Conservation (phyloP, 2,113 vertebrate genomes). For the Chamaea fasciata region DNA sequence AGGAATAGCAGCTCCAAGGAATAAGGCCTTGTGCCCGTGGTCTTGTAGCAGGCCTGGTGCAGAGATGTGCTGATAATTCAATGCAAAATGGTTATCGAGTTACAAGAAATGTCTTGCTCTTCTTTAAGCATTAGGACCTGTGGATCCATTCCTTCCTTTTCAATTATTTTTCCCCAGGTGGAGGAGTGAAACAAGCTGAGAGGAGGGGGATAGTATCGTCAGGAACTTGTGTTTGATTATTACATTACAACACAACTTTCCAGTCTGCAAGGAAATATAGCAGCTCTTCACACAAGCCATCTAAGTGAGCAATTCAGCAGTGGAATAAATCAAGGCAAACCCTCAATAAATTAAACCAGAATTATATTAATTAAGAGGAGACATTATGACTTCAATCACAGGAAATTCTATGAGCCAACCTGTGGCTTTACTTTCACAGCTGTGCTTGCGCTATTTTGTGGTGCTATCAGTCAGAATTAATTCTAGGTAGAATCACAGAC, state of each 20-base stretch:
- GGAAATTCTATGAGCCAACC: constrained; percentile 24
- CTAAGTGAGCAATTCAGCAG: not conserved
- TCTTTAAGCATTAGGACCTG: not conserved
- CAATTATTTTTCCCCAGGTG: not conserved
- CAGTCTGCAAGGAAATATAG: not conserved
- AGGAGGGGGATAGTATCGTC: not conserved
- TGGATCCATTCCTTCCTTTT: not conserved
- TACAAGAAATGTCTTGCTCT: not conserved
- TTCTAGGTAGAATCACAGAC: not conserved
- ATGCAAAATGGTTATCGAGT: not conserved
- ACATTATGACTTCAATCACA: constrained; percentile 29
- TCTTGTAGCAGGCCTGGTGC: not conserved
- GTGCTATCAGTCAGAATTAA: constrained; percentile 4
- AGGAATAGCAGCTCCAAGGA: not conserved
- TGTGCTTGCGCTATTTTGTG: constrained; percentile 11
- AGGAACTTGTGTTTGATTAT: not conserved
- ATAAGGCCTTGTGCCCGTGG: not conserved
- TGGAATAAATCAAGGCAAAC: constrained; percentile 36
- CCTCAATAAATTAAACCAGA: constrained; percentile 44
- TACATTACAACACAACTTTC: not conserved
- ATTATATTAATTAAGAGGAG: constrained; percentile 57
- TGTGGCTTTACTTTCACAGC: constrained; percentile 58
- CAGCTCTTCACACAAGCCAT: not conserved
- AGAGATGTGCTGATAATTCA: rapidly evolving
- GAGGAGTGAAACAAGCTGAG: not conserved